phyloP scores from a whole-genome alignment of 1,140 invertebrate species.

The Neodiprion virginianus region DNA sequence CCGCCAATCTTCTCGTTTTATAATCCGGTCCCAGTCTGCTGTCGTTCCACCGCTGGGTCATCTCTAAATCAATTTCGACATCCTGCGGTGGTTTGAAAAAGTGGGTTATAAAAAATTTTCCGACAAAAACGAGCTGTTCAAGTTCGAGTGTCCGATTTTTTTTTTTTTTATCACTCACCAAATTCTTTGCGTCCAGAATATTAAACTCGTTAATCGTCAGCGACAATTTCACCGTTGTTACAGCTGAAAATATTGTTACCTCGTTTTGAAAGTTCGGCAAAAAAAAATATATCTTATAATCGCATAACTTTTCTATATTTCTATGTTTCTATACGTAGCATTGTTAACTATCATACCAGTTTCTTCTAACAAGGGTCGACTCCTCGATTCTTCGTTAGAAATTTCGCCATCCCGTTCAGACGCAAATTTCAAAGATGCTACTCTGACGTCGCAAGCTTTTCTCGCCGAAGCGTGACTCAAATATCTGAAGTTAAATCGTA shows the following conservation, averaged over 20 bases:
- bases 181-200: neutral
- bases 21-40: neutral
- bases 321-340: neutral
- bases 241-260: neutral
- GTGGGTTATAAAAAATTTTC: neutral
- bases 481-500: too few relatives aligned
- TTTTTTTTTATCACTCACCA: neutral
- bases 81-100: neutral
- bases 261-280: neutral
- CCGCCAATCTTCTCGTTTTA: slow-evolving; percentile 7
- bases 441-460: too few relatives aligned
- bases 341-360: neutral
- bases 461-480: too few relatives aligned
- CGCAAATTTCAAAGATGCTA: too few relatives aligned
- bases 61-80: neutral
- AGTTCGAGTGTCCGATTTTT: neutral
- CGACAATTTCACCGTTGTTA: neutral
- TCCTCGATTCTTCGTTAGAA: neutral
- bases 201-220: neutral
- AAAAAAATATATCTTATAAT: neutral
- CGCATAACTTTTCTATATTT: neutral
- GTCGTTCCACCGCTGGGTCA: slow-evolving; percentile 2
- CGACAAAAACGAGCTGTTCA: neutral
- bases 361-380: neutral
- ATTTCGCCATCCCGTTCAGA: too few relatives aligned